These are phyloP conservation scores for Alexandromys fortis DNA, from an alignment of 2,113 vertebrate genomes.

Conservation along the genomic window DNA sequence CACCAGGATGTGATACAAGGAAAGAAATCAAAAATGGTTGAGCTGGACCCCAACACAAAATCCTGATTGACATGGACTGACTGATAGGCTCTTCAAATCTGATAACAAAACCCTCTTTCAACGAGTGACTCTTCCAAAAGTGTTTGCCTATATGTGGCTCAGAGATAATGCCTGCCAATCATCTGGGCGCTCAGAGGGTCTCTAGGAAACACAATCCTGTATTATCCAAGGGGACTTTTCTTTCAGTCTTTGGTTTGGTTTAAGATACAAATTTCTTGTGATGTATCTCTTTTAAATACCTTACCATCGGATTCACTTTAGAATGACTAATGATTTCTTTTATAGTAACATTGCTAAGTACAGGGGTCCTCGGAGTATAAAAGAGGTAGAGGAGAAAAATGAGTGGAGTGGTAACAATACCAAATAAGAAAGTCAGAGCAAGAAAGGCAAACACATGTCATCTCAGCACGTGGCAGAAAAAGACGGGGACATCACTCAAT, in stretches of 20 bases:
- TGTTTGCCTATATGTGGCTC: background rate
- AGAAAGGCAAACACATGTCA: background rate
- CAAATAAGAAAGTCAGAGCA: background rate
- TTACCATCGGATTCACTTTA: background rate
- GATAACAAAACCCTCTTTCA: slow-evolving; percentile 7
- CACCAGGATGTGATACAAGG: background rate
- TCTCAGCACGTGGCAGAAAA: background rate
- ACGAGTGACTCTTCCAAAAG: background rate
- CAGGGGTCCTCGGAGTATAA: background rate
- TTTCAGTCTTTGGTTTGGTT: slow-evolving; percentile 1
- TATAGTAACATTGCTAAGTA: background rate
- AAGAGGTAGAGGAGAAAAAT: background rate
- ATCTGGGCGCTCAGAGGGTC: background rate
- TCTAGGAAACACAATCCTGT: background rate
- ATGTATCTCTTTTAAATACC: background rate
- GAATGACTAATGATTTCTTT: slow-evolving; percentile 19
- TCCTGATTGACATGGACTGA: background rate
- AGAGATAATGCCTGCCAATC: slow-evolving; percentile 33
- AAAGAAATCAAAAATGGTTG: background rate
- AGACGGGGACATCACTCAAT: too few relatives aligned
- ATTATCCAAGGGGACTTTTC: background rate
- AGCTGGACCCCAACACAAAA: slow-evolving; percentile 39
- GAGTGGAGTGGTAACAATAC: background rate
- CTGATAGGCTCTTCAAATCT: slow-evolving; percentile 42
- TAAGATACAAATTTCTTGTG: slow-evolving; percentile 27